phyloP scores from a whole-genome alignment of 2,888 invertebrate genomes.

The Cerceris rybyensis region DNA sequence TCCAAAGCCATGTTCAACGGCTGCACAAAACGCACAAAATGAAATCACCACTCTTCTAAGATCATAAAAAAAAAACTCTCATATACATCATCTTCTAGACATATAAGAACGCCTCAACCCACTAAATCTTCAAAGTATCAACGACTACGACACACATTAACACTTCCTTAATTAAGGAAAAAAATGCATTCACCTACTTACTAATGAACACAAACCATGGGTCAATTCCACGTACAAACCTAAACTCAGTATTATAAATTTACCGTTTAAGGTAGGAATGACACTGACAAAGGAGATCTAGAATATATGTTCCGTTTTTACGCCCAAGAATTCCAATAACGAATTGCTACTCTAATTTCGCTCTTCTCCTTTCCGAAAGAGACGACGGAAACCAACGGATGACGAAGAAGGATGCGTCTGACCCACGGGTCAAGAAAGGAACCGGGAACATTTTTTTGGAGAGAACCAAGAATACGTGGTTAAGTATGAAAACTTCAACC shows the following conservation, averaged over 20 bases:
- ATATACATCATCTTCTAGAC: too few species aligned
- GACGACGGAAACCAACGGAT: slow-evolving; percentile 3
- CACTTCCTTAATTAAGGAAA: too few species aligned
- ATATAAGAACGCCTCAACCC: too few species aligned
- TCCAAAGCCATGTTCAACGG: too few species aligned
- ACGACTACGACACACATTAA: too few species aligned
- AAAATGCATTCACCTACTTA: too few species aligned
- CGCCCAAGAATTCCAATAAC: slow-evolving; percentile 13
- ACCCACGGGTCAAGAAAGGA: slow-evolving; percentile 5
- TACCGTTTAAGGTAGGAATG: neutral
- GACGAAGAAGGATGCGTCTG: slow-evolving; percentile 44
- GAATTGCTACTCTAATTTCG: slow-evolving; percentile 29
- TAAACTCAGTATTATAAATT: neutral
- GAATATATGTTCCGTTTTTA: neutral
- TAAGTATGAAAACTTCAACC: slow-evolving; percentile 26
- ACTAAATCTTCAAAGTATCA: too few species aligned
- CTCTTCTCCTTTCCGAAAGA: neutral
- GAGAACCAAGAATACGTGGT: slow-evolving; percentile 14
- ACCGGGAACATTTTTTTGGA: slow-evolving; percentile 14
- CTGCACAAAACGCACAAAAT: too few species aligned
- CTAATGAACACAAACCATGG: neutral
- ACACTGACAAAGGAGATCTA: too few species aligned
- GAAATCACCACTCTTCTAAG: too few species aligned
- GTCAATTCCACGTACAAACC: neutral
- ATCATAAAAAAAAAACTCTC: too few species aligned